Evolutionary conservation across 2,888 invertebrate genomes (phyloP), one percentile per base, ranked within the genome.

Genomic region (Ptychoptera contaminata): DNA sequence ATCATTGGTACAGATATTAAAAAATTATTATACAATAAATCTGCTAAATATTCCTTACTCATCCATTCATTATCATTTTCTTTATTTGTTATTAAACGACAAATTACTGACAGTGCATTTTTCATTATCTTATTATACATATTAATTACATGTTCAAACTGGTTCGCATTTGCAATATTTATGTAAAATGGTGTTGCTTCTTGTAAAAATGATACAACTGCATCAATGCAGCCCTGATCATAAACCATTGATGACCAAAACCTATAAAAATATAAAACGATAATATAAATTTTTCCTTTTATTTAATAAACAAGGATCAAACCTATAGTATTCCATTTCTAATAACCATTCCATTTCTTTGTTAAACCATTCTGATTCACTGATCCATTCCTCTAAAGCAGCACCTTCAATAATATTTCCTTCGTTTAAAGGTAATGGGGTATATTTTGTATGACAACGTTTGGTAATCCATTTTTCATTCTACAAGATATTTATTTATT

Each of bases 1-100:
- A 90, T 62, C 56, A 83, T 79, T 0, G 88, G 84, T 50, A 88
- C 71, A n/a, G 88, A 84, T 54, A 87, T 78, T 50, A 91, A 67
- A 61, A 77, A 86, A 52, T 85, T 79, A 48, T 82, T 72, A 60
- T 87, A 87, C 40, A 90, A 58, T n/a, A 84, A 56, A 7, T 76
- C 70, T 0, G 77, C 79, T 67, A 83, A 76, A 46, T 72, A 73
- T 35, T 72, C 66, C 43, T 74, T 74, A 2, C 68, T 72, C 59
- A 88, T 77, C 71, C 76, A 80, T 50, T 72, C 70, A 2, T 63
- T 53, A 64, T 77, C 74, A 12, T 80, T 80, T 60, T 88, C 85
- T 53, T 78, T 80, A 60, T 79, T 79, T 10, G 85, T 87, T 9
- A 84, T 71, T 51, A 93, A 71, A 54, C 92, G 74, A 51, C 81